Base-by-base conservation (phyloP, 2,797 vertebrate genomes). In the Benthosema pterotum region DNA sequence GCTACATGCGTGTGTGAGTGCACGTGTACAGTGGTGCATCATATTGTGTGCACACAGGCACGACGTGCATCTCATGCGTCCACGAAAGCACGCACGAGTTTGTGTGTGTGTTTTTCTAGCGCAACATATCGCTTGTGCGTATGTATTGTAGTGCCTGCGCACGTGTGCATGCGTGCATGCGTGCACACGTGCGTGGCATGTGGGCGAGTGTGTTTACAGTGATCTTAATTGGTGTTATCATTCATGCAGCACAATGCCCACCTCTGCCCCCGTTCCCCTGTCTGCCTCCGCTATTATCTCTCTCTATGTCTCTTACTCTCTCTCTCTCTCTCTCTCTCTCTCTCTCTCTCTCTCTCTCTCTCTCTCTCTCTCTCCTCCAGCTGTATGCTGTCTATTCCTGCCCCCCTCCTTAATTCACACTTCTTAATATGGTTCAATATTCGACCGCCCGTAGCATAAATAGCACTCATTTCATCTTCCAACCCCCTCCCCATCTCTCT, bases 221-320 rank as follows among this genome's bases (percentile, higher is more conserved):
- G 74, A 72, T 88, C 82, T 84, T 88, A 91, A 89, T 90, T 88
- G 86, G 85, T 90, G 76, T 88, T 91, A 85, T 91, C 83, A 87
- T 87, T 90, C 83, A 87, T 91, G 81, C 86, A 77, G 79, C 79
- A 87, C 86, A 86, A 78, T 88, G 83, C 84, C 83, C 80, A 79
- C 81, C 82, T 81, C 78, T 75, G 57, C 79, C 83, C 74, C 67
- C 74, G 77, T 86, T 11, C 32, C 75, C 79, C 84, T 85, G 74
- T 87, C 74, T 86, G 79, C 67, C 60, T 78, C 80, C 84, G 78
- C 83, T 78, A 78, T 80, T 83, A 82, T 51, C 75, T 64, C 70
- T 52, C 64, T 65, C 65, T 63, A 71, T 60, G 71, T 59, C n/a
- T 49, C 17, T 22, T 18, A 4, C 45, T n/a, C 18, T 48, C 5